Percentiles rank a stretch among this genome's conserved stretches.
Evolutionary conservation across 2,113 vertebrate genomes (phyloP).

Genomic region (Oenanthe oenanthe): DNA sequence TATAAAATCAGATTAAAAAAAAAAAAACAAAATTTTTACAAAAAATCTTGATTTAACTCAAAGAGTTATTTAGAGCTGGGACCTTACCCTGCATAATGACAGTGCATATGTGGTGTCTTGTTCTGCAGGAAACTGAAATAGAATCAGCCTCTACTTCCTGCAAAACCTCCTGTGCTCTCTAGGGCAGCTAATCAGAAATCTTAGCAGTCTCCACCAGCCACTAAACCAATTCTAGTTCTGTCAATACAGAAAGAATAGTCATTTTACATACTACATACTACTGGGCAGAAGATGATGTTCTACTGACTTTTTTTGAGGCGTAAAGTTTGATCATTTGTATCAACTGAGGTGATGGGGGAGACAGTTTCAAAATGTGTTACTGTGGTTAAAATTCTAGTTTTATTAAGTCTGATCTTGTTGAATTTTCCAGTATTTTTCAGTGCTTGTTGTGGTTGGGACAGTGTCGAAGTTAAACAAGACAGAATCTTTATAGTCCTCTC

Average conservation of each 20-base stretch:
- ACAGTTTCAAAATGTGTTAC: not conserved
- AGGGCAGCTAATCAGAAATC: not conserved
- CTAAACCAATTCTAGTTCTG: not conserved
- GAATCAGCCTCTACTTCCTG: not conserved
- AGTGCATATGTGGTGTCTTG: not conserved
- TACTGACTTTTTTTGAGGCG: not conserved
- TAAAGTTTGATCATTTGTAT: not conserved
- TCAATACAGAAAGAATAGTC: not conserved
- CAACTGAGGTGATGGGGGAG: not conserved
- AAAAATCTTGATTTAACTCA: not conserved
- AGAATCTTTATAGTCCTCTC: not conserved
- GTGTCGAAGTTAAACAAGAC: not conserved
- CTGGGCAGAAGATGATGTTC: not conserved
- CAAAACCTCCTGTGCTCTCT: not conserved
- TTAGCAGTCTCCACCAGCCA: not conserved
- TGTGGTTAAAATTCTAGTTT: not conserved
- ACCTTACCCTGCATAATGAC: not conserved
- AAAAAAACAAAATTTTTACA: not conserved
- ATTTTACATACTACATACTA: not conserved
- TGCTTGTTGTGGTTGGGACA: not conserved
- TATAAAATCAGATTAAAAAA: not conserved
- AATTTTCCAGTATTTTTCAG: not conserved
- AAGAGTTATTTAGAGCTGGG: not conserved
- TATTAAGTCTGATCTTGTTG: not conserved
- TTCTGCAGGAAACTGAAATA: not conserved